phyloP scores from a whole-genome alignment of 2,797 vertebrate species.

The Mycteria americana region DNA sequence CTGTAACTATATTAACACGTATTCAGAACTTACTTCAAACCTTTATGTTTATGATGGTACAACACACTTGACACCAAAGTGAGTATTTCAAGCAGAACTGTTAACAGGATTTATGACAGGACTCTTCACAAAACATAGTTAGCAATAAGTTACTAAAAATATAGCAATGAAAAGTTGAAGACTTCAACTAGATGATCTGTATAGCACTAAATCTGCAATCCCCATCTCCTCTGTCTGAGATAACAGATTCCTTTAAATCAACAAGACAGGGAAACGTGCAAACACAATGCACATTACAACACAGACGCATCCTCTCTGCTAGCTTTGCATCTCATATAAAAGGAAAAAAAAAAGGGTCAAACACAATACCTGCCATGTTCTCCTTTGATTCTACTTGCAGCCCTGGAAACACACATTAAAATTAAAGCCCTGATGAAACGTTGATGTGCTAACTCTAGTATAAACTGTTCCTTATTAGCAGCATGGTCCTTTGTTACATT shows the following conservation, averaged over 20 bases:
- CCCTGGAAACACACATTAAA: not conserved
- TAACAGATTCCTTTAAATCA: constrained; percentile 6
- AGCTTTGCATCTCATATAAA: not conserved
- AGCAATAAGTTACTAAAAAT: not conserved
- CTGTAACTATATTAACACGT: not conserved
- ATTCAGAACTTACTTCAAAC: not conserved
- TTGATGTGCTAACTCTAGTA: not conserved
- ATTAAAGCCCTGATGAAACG: constrained; percentile 18
- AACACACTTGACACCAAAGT: not conserved
- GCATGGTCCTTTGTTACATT: not conserved
- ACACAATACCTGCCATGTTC: not conserved
- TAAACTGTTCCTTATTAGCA: constrained; percentile 41
- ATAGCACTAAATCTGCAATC: not conserved
- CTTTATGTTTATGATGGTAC: not conserved
- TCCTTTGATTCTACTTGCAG: not conserved
- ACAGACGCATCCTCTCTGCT: not conserved
- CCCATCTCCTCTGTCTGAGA: not conserved
- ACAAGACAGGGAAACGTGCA: not conserved
- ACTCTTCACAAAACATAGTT: not conserved
- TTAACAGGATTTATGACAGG: not conserved
- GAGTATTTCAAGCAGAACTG: not conserved
- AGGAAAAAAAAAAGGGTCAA: not conserved
- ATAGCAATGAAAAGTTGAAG: not conserved
- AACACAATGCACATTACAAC: not conserved
- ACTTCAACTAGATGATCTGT: not conserved